Evolutionary conservation across 2,113 vertebrate genomes (phyloP).

Genomic region (Pteruthius melanotis): DNA sequence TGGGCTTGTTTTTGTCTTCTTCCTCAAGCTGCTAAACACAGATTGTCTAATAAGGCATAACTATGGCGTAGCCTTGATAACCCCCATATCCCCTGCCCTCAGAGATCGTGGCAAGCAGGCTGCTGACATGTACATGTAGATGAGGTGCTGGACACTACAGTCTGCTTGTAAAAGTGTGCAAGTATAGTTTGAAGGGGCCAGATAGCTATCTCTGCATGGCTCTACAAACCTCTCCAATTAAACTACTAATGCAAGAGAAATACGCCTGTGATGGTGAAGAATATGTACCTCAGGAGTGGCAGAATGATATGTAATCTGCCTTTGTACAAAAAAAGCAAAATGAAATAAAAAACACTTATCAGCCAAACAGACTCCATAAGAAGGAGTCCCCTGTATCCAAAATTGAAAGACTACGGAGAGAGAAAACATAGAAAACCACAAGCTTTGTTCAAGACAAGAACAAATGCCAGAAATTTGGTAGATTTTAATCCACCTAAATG

Average conservation of each 20-base stretch:
- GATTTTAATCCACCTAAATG: slow-evolving; percentile 31
- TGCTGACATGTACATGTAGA: not conserved
- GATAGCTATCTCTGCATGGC: not conserved
- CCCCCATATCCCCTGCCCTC: not conserved
- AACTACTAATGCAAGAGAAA: not conserved
- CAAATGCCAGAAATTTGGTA: not conserved
- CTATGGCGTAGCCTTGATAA: not conserved
- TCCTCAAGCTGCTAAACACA: not conserved
- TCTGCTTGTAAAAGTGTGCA: not conserved
- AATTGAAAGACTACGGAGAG: not conserved
- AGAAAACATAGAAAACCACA: not conserved
- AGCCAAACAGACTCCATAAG: not conserved
- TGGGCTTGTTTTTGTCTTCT: slow-evolving; percentile 20
- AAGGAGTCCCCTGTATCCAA: not conserved
- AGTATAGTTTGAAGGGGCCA: not conserved
- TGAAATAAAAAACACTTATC: not conserved
- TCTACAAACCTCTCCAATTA: not conserved
- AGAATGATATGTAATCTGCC: not conserved
- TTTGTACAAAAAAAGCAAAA: not conserved
- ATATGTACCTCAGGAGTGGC: fast-evolving
- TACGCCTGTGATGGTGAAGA: not conserved
- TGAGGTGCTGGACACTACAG: not conserved
- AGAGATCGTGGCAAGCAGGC: not conserved
- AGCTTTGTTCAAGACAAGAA: not conserved
- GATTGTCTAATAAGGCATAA: not conserved